Percentiles rank a stretch among this genome's conserved stretches.
Evolutionary conservation across 1,140 invertebrate genomes (phyloP).

Genomic region (Temnothorax nylanderi): DNA sequence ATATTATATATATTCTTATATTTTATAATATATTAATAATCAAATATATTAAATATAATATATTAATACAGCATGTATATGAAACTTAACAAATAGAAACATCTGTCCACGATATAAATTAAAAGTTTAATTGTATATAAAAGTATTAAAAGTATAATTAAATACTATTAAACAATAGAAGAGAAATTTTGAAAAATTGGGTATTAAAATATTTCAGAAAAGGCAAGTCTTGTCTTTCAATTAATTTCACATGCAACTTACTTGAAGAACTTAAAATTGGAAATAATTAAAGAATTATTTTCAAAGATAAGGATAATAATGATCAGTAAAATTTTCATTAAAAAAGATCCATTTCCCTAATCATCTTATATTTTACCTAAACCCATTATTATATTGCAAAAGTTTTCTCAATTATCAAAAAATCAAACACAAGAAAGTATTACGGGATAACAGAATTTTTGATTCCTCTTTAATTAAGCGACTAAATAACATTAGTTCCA

Average conservation of each 20-base stretch:
- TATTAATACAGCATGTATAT: neutral
- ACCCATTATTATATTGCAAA: neutral
- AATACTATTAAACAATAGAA: neutral
- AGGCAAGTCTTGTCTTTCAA: neutral
- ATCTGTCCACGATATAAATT: neutral
- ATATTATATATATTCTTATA: neutral
- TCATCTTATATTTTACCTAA: neutral
- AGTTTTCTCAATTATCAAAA: neutral
- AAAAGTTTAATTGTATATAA: neutral
- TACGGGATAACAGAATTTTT: neutral
- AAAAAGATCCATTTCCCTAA: neutral
- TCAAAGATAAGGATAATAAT: neutral
- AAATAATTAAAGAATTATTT: slow-evolving; percentile 8
- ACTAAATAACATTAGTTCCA: neutral
- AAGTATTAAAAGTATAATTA: neutral
- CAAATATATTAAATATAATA: too few species aligned
- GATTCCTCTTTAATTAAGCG: slow-evolving; percentile 28
- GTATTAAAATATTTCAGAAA: neutral
- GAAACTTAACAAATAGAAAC: neutral
- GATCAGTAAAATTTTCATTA: neutral
- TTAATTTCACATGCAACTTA: neutral
- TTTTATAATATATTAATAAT: slow-evolving; percentile 2
- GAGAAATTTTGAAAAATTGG: neutral
- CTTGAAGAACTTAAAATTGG: neutral
- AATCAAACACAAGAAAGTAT: neutral